phyloP scores from a whole-genome alignment of 1,140 invertebrate genomes.

The Eriocheir sinensis region DNA sequence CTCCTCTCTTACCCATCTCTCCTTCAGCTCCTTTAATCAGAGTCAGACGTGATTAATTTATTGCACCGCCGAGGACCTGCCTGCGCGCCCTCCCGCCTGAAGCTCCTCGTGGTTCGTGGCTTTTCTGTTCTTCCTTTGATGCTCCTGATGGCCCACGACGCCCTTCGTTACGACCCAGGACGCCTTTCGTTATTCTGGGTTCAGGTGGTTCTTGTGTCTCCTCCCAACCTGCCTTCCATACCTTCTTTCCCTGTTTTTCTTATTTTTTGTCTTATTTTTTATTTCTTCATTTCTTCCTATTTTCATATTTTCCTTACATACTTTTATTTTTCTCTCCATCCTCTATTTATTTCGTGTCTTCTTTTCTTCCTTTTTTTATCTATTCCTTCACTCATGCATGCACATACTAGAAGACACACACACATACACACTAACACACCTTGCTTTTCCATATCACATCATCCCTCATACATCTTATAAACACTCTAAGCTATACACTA shows the following conservation, averaged over 20 bases:
- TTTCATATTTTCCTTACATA: background rate
- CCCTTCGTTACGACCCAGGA: conserved; percentile 10
- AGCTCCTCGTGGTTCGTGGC: background rate
- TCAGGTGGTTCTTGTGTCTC: background rate
- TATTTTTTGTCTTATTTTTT: background rate
- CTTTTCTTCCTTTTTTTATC: background rate
- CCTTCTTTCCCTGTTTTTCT: background rate
- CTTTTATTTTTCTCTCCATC: background rate
- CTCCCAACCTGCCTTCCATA: no score
- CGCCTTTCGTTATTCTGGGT: background rate
- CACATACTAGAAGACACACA: no score
- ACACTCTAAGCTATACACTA: no score
- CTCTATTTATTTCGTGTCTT: background rate
- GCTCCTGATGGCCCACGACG: background rate
- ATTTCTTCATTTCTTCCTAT: background rate
- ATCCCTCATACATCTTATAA: no score
- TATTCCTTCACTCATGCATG: background rate
- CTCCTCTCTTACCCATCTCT: no score
- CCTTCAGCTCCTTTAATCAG: background rate
- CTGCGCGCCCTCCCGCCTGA: background rate
- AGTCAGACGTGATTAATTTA: background rate
- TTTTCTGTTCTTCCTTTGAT: background rate
- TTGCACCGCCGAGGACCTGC: background rate
- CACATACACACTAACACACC: no score
- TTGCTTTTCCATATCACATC: no score